Conservation (phyloP, 2,888 invertebrate genomes). For the Sabatieria punctata region DNA sequence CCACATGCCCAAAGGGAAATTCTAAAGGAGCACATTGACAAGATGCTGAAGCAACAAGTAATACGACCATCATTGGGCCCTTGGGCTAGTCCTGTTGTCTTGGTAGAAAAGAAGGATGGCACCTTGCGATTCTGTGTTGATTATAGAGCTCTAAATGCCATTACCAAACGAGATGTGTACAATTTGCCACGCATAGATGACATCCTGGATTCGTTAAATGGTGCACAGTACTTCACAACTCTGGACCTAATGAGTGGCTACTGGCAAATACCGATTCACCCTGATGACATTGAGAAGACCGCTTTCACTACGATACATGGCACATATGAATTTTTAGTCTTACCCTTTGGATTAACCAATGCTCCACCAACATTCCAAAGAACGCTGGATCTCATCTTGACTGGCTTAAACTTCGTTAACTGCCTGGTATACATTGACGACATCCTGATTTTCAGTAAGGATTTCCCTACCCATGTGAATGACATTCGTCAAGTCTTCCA, state of each 20-base stretch:
- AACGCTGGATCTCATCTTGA: not conserved
- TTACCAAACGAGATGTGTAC: not conserved
- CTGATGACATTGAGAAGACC: conserved; percentile 10
- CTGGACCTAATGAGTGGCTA: conserved; percentile 7
- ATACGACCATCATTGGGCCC: not conserved
- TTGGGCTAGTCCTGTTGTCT: not conserved
- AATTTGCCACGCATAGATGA: not conserved
- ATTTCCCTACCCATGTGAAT: not conserved
- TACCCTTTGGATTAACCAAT: conserved; percentile 12
- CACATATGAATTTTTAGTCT: conserved; percentile 11
- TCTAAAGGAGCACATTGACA: not conserved
- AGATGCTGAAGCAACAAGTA: not conserved
- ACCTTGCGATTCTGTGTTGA: not conserved
- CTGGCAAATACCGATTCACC: conserved; percentile 6
- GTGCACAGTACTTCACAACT: not conserved
- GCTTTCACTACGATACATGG: conserved; percentile 11
- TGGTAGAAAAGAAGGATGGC: not conserved
- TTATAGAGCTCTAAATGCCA: not conserved
- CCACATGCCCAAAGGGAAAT: not conserved
- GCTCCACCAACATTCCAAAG: conserved; percentile 13
- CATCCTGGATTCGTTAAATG: not conserved
- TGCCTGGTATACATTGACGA: conserved; percentile 1
- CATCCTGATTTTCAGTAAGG: not conserved
- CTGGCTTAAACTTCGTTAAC: not conserved
- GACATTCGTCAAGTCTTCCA: not conserved